Base-by-base conservation (phyloP, 2,888 invertebrate genomes). In the Heliconius cydno region DNA sequence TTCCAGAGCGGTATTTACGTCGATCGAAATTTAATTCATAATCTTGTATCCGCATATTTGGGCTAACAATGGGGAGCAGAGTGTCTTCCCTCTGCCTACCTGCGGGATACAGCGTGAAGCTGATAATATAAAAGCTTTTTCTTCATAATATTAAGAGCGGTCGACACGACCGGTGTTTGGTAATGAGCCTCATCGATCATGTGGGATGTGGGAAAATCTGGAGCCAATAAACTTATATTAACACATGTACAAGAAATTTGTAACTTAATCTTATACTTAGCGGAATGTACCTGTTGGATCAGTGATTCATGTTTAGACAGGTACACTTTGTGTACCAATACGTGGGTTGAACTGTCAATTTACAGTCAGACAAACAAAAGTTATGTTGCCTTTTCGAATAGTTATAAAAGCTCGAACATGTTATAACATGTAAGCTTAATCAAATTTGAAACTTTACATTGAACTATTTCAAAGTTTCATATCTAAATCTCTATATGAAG, bases 151-250 rank as follows among this genome's bases (percentile, higher is more conserved):
- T 38, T 41, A 68, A 41, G 41, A 41, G 41, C 12, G 41, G 41
- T 41, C n/a, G 38, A 41, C 38, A 41, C 25, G 38, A 38, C 13
- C 38, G n/a, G 68, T 68, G 41, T 25, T 68, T 68, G 13, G 68
- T 68, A 38, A 68, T 25, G 68, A 68, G 12, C 68, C 68, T 68
- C 68, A 41, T 68, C 68, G 13, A n/a, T 68, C 38, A 68, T 68
- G 38, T 12, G 25, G n/a, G 41, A 68, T 68, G 38, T 12, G 25
- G n/a, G 41, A 7, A n/a, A 25, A 41, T 25, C 68, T n/a, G n/a
- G n/a, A 68, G 38, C 68, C n/a, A 6, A 68, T 38, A 38, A 10
- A 68, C 22, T 68, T 68, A n/a, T 68, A 38, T 68, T n/a, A 15
- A 7, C 4, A 41, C 68, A 38, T 41, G 38, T 68, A 25, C 3